These are phyloP conservation scores for Alloplasta piceator DNA, from an alignment of 2,888 invertebrate genomes.

Conservation along the genomic window DNA sequence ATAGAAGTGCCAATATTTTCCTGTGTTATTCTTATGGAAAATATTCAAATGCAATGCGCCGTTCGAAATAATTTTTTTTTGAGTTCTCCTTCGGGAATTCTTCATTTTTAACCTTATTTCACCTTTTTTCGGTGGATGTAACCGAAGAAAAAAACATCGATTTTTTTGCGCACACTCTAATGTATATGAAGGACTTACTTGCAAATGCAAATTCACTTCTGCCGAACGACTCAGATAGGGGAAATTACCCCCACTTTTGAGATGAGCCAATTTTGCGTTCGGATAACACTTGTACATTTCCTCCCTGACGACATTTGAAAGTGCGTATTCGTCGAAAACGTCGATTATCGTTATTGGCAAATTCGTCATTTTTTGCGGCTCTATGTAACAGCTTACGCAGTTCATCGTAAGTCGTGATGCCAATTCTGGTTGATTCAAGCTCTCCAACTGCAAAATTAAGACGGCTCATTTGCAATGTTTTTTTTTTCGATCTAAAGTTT, in stretches of 20 bases:
- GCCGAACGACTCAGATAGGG: constrained; percentile 94
- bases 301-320: constrained; percentile 90
- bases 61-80: too few relatives aligned
- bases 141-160: too few relatives aligned
- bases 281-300: constrained; percentile 94
- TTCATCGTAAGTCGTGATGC: constrained; percentile 95
- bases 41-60: too few relatives aligned
- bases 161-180: too few relatives aligned
- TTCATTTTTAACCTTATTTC: too few relatives aligned
- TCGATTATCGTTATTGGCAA: constrained; percentile 93
- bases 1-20: too few relatives aligned
- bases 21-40: too few relatives aligned
- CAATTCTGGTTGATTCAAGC: constrained; percentile 91
- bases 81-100: too few relatives aligned
- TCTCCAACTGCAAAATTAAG: constrained; percentile 87
- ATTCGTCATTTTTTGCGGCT: constrained; percentile 88
- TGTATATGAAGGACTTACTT: constrained; percentile 85
- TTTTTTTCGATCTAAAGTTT: not conserved
- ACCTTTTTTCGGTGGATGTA: too few relatives aligned
- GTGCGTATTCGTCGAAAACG: constrained; percentile 94
- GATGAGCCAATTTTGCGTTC: constrained; percentile 92
- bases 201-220: constrained; percentile 94
- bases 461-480: not conserved
- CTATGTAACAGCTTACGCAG: constrained; percentile 91
- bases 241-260: constrained; percentile 95